Evolutionary conservation across 1,140 invertebrate species (phyloP).

Genomic region (Drosophila kurseongensis): DNA sequence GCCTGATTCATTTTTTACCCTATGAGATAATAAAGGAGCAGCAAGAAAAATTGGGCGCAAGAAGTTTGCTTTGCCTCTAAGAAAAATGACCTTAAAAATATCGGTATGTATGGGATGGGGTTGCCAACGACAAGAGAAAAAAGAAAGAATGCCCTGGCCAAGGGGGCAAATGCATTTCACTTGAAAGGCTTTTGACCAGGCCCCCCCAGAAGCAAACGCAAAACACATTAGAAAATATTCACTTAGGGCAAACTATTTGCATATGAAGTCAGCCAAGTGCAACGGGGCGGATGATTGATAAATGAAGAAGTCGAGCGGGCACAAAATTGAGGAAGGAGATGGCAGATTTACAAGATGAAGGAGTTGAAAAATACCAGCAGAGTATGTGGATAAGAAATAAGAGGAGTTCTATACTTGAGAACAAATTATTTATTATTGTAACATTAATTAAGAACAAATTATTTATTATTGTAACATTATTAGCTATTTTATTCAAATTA

Average conservation of each 20-base stretch:
- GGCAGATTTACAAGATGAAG: neutral
- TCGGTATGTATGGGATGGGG: neutral
- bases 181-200: conserved; percentile 28
- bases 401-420: too few relatives aligned
- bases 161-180: conserved; percentile 27
- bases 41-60: conserved; percentile 6
- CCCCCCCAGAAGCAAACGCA: conserved; percentile 1
- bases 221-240: conserved; percentile 18
- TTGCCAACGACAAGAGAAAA: too few relatives aligned
- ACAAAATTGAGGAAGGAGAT: neutral
- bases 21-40: conserved; percentile 37
- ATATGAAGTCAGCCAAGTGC: conserved; percentile 53
- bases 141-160: neutral
- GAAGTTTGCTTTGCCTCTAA: conserved; percentile 31
- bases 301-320: neutral
- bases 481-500: too few relatives aligned
- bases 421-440: too few relatives aligned
- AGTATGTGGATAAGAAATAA: too few relatives aligned
- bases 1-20: conserved; percentile 46
- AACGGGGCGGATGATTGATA: conserved; percentile 73
- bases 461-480: too few relatives aligned
- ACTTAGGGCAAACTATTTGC: conserved; percentile 46
- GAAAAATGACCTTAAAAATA: conserved; percentile 46
- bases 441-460: too few relatives aligned
- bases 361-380: neutral